phyloP scores from a whole-genome alignment of 2,888 invertebrate genomes.

The Pycnomerus fuliginosus region DNA sequence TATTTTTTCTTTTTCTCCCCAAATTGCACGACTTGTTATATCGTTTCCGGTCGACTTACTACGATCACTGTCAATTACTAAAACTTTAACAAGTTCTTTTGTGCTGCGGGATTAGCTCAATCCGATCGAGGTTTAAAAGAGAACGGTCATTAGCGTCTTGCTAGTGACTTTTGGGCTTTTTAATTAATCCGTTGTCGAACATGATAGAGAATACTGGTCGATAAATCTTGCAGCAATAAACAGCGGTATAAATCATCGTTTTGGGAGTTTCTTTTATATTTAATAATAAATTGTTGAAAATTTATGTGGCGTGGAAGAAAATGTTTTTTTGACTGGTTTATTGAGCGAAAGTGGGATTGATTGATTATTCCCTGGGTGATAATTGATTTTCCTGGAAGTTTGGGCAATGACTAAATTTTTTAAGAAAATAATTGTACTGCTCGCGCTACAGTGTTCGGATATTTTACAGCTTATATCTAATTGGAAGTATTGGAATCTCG shows the following conservation, averaged over 20 bases:
- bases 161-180: constrained; percentile 6
- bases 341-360: neutral
- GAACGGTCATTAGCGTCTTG: constrained; percentile 28
- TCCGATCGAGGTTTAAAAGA: constrained; percentile 32
- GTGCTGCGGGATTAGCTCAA: constrained; percentile 42
- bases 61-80: constrained; percentile 47
- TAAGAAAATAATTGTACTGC: constrained; percentile 7
- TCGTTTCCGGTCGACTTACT: constrained; percentile 43
- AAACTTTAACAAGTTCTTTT: constrained; percentile 41
- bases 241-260: neutral
- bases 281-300: constrained; percentile 1
- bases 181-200: constrained; percentile 7
- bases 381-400: constrained; percentile 15
- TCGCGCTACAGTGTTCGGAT: constrained; percentile 8
- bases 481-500: constrained; percentile 16
- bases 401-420: constrained; percentile 6
- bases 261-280: neutral
- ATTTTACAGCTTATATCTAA: constrained; percentile 15
- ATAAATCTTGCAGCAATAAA: constrained; percentile 8
- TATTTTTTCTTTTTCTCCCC: constrained; percentile 3
- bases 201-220: constrained; percentile 1
- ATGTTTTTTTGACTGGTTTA: neutral
- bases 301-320: neutral
- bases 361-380: constrained; percentile 3
- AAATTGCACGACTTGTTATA: constrained; percentile 29